Evolutionary conservation across 2,888 invertebrate species (phyloP).

Genomic region (Eueremaeus valkanovi): DNA sequence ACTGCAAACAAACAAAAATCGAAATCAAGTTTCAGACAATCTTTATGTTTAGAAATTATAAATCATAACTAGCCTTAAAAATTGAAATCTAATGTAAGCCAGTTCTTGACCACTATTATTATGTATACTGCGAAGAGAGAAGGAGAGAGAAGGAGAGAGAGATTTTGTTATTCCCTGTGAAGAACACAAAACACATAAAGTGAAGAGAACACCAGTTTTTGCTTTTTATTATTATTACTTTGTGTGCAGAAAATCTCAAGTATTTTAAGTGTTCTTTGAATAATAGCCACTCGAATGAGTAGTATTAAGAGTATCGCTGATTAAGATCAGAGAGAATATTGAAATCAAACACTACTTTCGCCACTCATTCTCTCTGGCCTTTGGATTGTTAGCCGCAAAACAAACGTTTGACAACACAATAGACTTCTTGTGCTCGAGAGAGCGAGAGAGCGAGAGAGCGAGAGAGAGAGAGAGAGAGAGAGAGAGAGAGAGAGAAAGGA

Average conservation of each 20-base stretch:
- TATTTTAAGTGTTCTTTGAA: no score
- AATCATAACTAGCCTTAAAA: neutral
- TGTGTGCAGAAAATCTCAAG: no score
- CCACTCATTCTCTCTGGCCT: constrained; percentile 24
- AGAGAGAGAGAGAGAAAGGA: constrained; percentile 3
- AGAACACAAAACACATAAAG: no score
- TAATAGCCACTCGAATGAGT: neutral
- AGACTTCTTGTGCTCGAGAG: neutral
- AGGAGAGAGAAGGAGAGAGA: constrained; percentile 10
- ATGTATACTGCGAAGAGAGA: neutral
- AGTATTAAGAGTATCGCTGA: neutral
- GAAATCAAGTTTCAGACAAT: neutral
- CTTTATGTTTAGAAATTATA: neutral
- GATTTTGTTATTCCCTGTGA: neutral
- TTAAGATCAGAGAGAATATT: constrained; percentile 12
- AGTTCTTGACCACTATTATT: constrained; percentile 7
- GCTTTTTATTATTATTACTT: no score
- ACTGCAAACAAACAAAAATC: no score
- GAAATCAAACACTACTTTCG: constrained; percentile 29
- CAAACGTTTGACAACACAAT: constrained; percentile 30
- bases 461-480: constrained; percentile 1
- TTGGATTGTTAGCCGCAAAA: no score
- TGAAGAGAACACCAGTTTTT: no score
- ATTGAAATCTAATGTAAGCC: no score
- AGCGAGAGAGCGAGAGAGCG: neutral